Evolutionary conservation across 1,140 invertebrate genomes (phyloP).

Genomic region (Papilio glaucus): DNA sequence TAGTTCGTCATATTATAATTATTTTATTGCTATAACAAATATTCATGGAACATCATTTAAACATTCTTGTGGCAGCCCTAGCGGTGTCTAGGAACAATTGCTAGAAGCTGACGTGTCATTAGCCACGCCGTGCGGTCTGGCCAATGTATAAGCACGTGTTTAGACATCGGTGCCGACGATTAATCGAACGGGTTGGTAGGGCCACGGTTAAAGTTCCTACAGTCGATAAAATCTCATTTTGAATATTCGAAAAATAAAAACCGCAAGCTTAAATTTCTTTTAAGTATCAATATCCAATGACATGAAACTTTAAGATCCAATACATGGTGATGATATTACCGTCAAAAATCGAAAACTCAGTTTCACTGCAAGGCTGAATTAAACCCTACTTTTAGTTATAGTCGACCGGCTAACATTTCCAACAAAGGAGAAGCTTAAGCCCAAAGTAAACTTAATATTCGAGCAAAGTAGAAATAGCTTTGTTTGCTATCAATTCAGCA

Average conservation of each 20-base stretch:
- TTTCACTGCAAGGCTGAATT: background rate
- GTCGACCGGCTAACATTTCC: background rate
- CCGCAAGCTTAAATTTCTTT: too few species aligned
- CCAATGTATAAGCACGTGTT: conserved; percentile 57
- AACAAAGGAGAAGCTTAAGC: conserved; percentile 5
- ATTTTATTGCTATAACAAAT: too few species aligned
- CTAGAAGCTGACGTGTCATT: conserved; percentile 48
- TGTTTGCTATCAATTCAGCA: conserved; percentile 21
- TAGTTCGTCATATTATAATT: too few species aligned
- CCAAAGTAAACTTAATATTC: conserved; percentile 28
- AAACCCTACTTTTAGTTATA: background rate
- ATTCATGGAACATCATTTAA: background rate
- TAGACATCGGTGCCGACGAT: conserved; percentile 53
- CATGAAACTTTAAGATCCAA: background rate
- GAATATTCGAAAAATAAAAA: too few species aligned
- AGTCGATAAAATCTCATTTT: conserved; percentile 43
- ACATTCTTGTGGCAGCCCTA: conserved; percentile 1
- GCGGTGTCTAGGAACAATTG: conserved; percentile 1
- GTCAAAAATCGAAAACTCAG: conserved; percentile 15
- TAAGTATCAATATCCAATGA: background rate
- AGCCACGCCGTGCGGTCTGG: conserved; percentile 67
- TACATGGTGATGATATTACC: background rate
- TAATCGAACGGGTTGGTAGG: conserved; percentile 66
- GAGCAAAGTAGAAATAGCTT: conserved; percentile 1
- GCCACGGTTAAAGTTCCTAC: conserved; percentile 59